A percentile compares a stretch with the other conserved stretches of the same genome.
These are phyloP conservation scores for Pollenia amentaria DNA, from an alignment of 2,888 invertebrate genomes.

Conservation along the genomic window DNA sequence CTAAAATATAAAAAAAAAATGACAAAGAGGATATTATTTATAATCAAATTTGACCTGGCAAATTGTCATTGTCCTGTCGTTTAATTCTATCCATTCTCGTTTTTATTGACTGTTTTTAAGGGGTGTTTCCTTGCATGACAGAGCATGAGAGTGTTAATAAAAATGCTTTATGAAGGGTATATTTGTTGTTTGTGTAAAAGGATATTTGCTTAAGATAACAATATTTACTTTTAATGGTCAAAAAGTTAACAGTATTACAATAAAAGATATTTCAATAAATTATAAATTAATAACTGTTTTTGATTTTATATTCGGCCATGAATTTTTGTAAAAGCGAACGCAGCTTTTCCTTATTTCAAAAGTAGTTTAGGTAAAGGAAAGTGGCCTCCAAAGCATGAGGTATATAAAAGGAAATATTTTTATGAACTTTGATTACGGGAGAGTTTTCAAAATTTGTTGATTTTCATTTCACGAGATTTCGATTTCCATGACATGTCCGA, in stretches of 20 bases:
- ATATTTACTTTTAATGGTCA: constrained; percentile 65
- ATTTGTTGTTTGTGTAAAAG: constrained; percentile 26
- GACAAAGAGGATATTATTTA: constrained; percentile 77
- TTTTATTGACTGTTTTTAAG: constrained; percentile 28
- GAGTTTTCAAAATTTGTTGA: no score
- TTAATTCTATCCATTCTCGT: constrained; percentile 14
- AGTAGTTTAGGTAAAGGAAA: no score
- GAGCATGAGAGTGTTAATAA: not conserved
- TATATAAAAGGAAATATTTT: no score
- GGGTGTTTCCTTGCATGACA: constrained; percentile 34
- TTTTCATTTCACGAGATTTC: no score
- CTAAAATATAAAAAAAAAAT: constrained; percentile 37
- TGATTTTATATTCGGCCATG: constrained; percentile 56
- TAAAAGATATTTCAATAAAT: constrained; percentile 65
- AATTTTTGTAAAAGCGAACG: no score
- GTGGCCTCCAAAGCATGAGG: no score
- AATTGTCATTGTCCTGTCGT: constrained; percentile 56
- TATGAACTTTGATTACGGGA: no score
- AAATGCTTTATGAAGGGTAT: constrained; percentile 4
- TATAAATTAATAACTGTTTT: constrained; percentile 66
- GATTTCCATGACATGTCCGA: no score
- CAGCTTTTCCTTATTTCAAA: no score
- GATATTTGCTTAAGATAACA: constrained; percentile 18
- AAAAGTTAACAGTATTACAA: constrained; percentile 66
- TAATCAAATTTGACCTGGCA: constrained; percentile 81